Base-by-base conservation (phyloP, 2,888 invertebrate species). In the Thera obeliscata region DNA sequence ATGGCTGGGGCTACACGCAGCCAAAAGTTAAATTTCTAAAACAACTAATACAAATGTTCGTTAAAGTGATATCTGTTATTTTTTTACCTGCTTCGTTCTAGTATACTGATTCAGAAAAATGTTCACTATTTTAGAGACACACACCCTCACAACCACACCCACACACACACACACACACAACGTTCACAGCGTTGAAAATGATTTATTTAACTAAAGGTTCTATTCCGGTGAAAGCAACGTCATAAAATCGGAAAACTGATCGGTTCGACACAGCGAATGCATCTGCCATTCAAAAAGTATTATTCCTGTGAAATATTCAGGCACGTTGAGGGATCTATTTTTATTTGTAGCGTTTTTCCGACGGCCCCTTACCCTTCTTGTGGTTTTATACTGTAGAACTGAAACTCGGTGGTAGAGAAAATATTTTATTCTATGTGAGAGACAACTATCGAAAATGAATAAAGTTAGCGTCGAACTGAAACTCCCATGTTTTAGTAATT, bases 291-390 rank as follows among this genome's bases (percentile, higher is more conserved):
- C 66, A 58, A 56, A 57, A 61, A 33, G 38, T 58, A 54, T 57
- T 58, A 61, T 46, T 48, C 6, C 54, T 9, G 38, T 66, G 41
- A 62, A 62, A 62, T 62, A 66, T 66, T 62, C 62, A 66, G 54
- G n/a, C 38, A 4, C 52, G 61, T 38, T 62, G 66, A 58, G 54
- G 62, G 66, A 54, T 55, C 61, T 55, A 62, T 62, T 61, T 66
- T 66, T 66, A 48, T 61, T 66, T 58, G 55, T 55, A 58, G 58
- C 33, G 36, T 61, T 66, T 65, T 66, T 52, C 52, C 56, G 12
- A n/a, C 49, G 56, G 49, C 33, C 64, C 8, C 60, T 5, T 8
- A 11, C 49, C 33, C 9, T 7, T 9, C 3, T 9, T 46, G 38
- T 22, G 5, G 6, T 3, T 22, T 3, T 33, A 9, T n/a, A 4